phyloP scores from a whole-genome alignment of 2,113 vertebrate species.

The Centropus bengalensis region DNA sequence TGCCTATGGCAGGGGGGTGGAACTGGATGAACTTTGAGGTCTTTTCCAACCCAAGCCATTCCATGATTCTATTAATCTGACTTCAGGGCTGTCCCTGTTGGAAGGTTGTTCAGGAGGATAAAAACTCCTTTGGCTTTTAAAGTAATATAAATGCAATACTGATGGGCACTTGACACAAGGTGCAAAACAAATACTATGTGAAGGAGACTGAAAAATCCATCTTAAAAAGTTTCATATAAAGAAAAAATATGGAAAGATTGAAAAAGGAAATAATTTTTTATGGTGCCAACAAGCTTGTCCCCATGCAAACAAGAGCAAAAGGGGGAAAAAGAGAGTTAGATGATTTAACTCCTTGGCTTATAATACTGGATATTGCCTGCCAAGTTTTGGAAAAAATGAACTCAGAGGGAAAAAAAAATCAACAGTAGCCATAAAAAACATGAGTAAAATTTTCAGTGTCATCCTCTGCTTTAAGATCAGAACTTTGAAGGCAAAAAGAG shows the following conservation, averaged over 20 bases:
- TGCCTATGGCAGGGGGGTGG: too few relatives aligned
- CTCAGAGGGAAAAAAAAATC: neutral
- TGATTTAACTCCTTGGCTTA: neutral
- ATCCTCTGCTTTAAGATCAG: neutral
- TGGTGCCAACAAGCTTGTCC: neutral
- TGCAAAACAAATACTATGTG: neutral
- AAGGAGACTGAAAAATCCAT: neutral
- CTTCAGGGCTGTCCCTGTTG: neutral
- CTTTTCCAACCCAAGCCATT: too few relatives aligned
- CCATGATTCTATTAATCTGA: neutral
- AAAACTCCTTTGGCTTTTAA: neutral
- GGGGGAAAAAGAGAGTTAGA: neutral
- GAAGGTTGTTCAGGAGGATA: neutral
- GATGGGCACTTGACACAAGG: rapidly evolving
- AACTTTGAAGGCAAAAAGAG: neutral
- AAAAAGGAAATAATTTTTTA: neutral
- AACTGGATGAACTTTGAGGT: too few relatives aligned
- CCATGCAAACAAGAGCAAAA: neutral
- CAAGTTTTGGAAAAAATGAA: neutral
- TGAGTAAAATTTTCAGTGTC: neutral
- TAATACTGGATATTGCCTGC: neutral
- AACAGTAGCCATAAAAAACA: neutral
- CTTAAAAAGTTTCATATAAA: neutral
- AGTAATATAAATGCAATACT: rapidly evolving
- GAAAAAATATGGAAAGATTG: neutral